Percentiles rank a stretch among this genome's conserved stretches.
Evolutionary conservation across 2,888 invertebrate genomes (phyloP).

Genomic region (Drosophila borealis): DNA sequence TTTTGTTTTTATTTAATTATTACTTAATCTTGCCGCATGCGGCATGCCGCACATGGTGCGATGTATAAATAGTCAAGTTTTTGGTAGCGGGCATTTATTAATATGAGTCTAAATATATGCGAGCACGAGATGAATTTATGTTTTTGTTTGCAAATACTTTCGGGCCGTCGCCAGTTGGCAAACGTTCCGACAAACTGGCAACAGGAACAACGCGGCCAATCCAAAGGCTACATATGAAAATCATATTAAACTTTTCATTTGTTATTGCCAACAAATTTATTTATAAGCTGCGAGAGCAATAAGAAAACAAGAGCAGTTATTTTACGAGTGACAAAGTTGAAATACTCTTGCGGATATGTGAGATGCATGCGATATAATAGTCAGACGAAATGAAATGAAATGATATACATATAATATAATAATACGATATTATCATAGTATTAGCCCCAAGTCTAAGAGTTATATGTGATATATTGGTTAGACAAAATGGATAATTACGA

Average conservation of each 20-base stretch:
- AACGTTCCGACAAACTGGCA: conserved; percentile 49
- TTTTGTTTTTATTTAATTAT: conserved; percentile 1
- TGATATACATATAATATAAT: conserved; percentile 13
- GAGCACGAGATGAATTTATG: conserved; percentile 67
- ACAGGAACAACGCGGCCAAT: conserved; percentile 45
- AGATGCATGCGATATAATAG: conserved; percentile 14
- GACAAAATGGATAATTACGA: no score
- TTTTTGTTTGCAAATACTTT: conserved; percentile 81
- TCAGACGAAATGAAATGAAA: no score
- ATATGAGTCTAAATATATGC: conserved; percentile 60
- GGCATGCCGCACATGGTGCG: conserved; percentile 15
- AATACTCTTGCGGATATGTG: conserved; percentile 15
- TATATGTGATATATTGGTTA: no score
- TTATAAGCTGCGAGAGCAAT: conserved; percentile 62
- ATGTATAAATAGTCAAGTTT: conserved; percentile 34
- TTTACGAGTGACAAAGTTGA: background rate
- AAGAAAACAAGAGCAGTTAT: conserved; percentile 22
- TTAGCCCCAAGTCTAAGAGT: no score
- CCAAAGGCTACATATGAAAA: conserved; percentile 49
- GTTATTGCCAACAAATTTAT: conserved; percentile 58
- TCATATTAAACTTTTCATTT: conserved; percentile 37
- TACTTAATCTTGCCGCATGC: conserved; percentile 21
- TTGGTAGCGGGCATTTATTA: conserved; percentile 56
- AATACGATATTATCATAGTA: no score
- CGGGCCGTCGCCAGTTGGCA: conserved; percentile 56